Conservation (phyloP, 2,888 invertebrate genomes). For the Gortyna flavago region DNA sequence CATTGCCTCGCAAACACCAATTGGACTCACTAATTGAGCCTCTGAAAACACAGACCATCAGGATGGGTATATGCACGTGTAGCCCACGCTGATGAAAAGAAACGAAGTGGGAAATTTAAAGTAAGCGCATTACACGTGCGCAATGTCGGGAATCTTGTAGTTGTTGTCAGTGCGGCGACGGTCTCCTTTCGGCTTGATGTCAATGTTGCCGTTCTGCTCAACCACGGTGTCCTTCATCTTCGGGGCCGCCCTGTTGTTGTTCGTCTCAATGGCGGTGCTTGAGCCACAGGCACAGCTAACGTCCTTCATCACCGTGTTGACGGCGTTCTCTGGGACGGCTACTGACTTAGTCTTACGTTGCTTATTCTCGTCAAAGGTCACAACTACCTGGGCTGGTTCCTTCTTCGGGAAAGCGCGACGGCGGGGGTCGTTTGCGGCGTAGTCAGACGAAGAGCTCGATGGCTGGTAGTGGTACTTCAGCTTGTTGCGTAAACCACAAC, state of each 20-base stretch:
- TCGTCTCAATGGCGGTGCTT: slow-evolving; percentile 68
- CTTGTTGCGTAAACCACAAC: slow-evolving; percentile 78
- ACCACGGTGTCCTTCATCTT: slow-evolving; percentile 71
- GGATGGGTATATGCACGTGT: slow-evolving; percentile 26
- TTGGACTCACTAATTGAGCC: slow-evolving; percentile 47
- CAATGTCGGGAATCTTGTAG: slow-evolving; percentile 70
- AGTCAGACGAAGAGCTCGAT: slow-evolving; percentile 83
- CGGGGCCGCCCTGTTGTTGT: slow-evolving; percentile 65
- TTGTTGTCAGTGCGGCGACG: slow-evolving; percentile 46
- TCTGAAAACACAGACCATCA: slow-evolving; percentile 25
- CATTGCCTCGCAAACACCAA: slow-evolving; percentile 24
- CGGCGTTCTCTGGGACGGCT: slow-evolving; percentile 46
- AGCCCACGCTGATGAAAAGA: slow-evolving; percentile 17
- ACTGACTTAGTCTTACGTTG: slow-evolving; percentile 62
- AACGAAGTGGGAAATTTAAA: neutral
- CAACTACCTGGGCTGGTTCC: slow-evolving; percentile 70
- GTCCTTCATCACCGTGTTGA: slow-evolving; percentile 28
- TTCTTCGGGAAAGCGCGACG: slow-evolving; percentile 65
- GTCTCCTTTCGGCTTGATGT: slow-evolving; percentile 44
- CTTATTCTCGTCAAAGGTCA: slow-evolving; percentile 69
- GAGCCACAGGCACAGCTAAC: slow-evolving; percentile 62
- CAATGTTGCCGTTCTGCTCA: slow-evolving; percentile 80
- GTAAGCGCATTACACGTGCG: slow-evolving; percentile 68
- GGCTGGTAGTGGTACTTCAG: slow-evolving; percentile 76
- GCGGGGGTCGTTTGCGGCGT: slow-evolving; percentile 14